Base-by-base conservation (phyloP, 2,113 vertebrate genomes). In the Gasterosteus aculeatus region DNA sequence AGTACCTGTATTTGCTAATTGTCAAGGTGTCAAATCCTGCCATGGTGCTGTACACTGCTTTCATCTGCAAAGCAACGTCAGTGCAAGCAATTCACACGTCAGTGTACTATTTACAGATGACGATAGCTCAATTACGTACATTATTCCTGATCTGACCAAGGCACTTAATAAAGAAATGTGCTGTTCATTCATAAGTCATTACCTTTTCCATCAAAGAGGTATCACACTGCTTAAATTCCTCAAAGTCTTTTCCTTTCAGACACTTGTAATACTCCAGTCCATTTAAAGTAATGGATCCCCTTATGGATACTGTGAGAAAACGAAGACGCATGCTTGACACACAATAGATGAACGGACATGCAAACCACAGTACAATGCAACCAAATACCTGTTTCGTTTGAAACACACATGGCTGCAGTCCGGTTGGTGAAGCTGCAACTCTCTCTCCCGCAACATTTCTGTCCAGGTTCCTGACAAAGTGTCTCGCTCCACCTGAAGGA, bases 221-320 rank as follows among this genome's bases (percentile, higher is more conserved):
- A 0, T 16, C 10, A 11, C 77, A 71, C 0, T 0, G 0, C 3
- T 5, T 0, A 71, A 44, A 81, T 7, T 0, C 0, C 0, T 0
- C 0, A 5, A 42, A 3, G 3, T 0, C 0, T 18, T 19, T 0
- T 0, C 60, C 6, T 14, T 0, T 0, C 18, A 85, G 31, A 62
- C 73, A 70, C 0, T 0, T 0, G 0, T 0, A 0, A 73, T 53
- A 66, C 0, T 0, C 0, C 0, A 0, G 0, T 3, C 16, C 3
- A 0, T 0, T 0, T n/a, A 88, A 12, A 8, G 0, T 31, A 5
- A 89, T 0, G 8, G 6, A 38, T 67, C 91, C 92, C 0, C 0
- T 49, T 1, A 89, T 4, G 0, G 1, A 11, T 14, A 91, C 90
- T 92, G 58, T 59, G 42, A 46, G 5, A 22, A 14, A 51, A 49